Conservation (phyloP, 2,113 vertebrate species). For the Saccopteryx bilineata region DNA sequence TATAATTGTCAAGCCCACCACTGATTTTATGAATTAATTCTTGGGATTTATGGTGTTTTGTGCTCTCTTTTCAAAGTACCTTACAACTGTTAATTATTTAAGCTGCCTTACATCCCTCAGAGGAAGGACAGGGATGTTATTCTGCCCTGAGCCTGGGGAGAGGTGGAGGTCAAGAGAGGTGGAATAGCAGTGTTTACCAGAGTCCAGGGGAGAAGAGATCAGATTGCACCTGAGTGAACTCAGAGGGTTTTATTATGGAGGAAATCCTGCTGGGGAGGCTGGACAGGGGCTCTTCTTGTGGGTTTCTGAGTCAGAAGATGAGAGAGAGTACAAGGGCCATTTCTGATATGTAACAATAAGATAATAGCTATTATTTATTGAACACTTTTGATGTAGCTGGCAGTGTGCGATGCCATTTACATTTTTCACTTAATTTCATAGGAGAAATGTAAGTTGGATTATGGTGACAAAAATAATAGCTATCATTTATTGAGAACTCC, state of each 20-base stretch:
- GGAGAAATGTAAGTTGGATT: not conserved
- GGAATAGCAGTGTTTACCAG: not conserved
- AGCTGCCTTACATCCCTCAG: constrained; percentile 37
- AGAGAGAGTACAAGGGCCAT: not conserved
- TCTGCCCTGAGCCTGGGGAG: not conserved
- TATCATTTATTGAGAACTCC: not conserved
- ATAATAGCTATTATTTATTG: not conserved
- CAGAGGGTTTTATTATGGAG: constrained; percentile 6
- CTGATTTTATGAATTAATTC: constrained; percentile 82
- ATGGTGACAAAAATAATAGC: not conserved
- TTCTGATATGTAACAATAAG: not conserved
- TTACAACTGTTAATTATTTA: constrained; percentile 81
- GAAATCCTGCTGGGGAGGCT: not conserved
- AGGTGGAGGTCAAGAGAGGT: not conserved
- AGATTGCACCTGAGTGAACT: not conserved
- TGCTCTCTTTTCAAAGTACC: constrained; percentile 75
- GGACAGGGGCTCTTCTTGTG: not conserved
- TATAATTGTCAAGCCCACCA: constrained; percentile 78
- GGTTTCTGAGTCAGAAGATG: not conserved
- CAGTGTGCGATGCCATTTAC: not conserved
- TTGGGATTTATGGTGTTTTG: constrained; percentile 68
- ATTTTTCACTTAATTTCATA: not conserved
- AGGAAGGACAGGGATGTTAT: constrained; percentile 71
- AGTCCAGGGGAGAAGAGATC: not conserved
- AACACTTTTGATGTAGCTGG: not conserved